Evolutionary conservation across 1,140 invertebrate species (phyloP).

Genomic region (Eriosoma lanigerum): DNA sequence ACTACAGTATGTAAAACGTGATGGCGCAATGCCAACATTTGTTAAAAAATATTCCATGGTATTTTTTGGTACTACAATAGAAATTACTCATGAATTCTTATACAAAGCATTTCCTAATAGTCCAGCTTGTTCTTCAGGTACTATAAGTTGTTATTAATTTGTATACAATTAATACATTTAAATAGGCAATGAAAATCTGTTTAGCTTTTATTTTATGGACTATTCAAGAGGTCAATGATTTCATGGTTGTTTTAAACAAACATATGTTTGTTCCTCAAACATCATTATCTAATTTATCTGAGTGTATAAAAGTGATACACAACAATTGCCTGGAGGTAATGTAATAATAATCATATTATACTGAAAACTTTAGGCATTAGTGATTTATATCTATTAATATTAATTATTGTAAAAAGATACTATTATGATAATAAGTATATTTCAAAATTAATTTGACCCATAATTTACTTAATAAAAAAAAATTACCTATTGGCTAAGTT

Average conservation of each 20-base stretch:
- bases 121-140: conserved; percentile 68
- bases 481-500: no score
- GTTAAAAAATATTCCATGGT: conserved; percentile 76
- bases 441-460: no score
- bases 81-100: conserved; percentile 82
- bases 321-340: conserved; percentile 72
- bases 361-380: no score
- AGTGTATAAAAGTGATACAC: conserved; percentile 79
- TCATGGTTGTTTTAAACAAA: conserved; percentile 78
- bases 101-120: conserved; percentile 75
- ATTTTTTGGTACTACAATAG: conserved; percentile 84
- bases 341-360: not conserved
- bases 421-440: no score
- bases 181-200: conserved; percentile 53
- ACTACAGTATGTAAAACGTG: conserved; percentile 82
- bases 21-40: conserved; percentile 83
- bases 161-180: not conserved
- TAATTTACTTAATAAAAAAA: no score
- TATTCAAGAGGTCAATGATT: conserved; percentile 80
- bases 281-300: conserved; percentile 76
- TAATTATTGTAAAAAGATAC: no score
- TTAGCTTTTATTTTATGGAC: conserved; percentile 88
- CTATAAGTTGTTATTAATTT: conserved; percentile 40
- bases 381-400: no score
- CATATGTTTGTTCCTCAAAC: conserved; percentile 92